Percentiles rank a stretch among this genome's conserved stretches.
Conservation (phyloP, 2,888 invertebrate species). For the Tubulanus polymorphus region DNA sequence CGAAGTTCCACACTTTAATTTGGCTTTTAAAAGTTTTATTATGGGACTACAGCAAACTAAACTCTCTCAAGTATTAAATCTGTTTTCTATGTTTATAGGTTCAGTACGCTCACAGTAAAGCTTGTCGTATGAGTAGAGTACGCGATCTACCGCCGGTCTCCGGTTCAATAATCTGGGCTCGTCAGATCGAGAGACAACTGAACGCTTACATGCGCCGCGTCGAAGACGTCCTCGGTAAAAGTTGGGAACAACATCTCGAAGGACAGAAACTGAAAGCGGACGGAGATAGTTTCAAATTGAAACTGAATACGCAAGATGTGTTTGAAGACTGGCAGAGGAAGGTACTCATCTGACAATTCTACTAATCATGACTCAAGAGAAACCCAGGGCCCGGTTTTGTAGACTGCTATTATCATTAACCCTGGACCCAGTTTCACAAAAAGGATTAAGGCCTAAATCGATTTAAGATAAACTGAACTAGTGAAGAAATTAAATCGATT, state of each 20-base stretch:
- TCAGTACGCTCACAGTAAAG: slow-evolving; percentile 92
- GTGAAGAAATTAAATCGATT: no score
- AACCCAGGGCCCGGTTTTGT: no score
- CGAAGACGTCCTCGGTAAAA: slow-evolving; percentile 97
- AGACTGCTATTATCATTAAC: no score
- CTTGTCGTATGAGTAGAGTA: slow-evolving; percentile 83
- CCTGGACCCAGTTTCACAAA: no score
- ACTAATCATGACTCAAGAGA: no score
- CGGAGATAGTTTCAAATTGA: slow-evolving; percentile 94
- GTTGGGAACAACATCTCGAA: slow-evolving; percentile 99
- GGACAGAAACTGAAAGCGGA: slow-evolving; percentile 93
- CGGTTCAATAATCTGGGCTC: slow-evolving; percentile 98
- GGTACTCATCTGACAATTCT: no score
- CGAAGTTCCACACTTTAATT: no score
- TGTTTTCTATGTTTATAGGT: slow-evolving; percentile 59
- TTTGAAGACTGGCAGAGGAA: slow-evolving; percentile 92
- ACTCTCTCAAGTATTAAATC: background rate
- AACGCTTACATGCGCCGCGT: slow-evolving; percentile 93
- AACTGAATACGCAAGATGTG: slow-evolving; percentile 93
- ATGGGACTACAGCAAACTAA: no score
- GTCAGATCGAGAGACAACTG: slow-evolving; percentile 93
- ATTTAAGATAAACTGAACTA: no score
- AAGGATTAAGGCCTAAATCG: no score
- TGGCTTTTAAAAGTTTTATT: no score
- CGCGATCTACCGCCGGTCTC: slow-evolving; percentile 95